phyloP scores from a whole-genome alignment of 2,113 vertebrate species.

The Miniopterus natalensis region DNA sequence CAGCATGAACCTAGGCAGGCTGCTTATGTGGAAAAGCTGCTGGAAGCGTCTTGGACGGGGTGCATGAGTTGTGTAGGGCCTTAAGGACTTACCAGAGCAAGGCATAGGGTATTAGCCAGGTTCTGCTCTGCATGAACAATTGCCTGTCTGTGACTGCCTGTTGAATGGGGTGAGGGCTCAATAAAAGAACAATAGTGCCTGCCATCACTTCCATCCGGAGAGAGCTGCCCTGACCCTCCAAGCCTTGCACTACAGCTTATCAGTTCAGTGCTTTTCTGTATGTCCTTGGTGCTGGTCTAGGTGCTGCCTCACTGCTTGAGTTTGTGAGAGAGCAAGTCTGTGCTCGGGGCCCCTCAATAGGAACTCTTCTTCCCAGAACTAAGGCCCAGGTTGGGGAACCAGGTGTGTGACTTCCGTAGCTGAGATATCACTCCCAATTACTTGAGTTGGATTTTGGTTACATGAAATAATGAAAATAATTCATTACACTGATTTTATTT shows the following conservation, averaged over 20 bases:
- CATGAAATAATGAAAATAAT: not conserved
- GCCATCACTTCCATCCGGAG: not conserved
- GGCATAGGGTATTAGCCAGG: not conserved
- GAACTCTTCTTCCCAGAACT: not conserved
- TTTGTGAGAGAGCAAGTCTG: not conserved
- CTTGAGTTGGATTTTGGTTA: not conserved
- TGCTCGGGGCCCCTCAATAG: not conserved
- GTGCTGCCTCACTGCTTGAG: not conserved
- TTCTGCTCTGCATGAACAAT: not conserved
- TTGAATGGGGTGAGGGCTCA: not conserved
- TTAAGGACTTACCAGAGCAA: not conserved
- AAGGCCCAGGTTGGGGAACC: not conserved
- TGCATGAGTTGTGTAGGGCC: not conserved
- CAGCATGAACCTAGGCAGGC: not conserved
- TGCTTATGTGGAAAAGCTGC: not conserved
- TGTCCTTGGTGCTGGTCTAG: not conserved
- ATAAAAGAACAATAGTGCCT: not conserved
- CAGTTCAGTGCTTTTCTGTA: not conserved
- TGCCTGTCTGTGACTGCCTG: not conserved
- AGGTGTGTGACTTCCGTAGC: not conserved
- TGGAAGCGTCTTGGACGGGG: not conserved
- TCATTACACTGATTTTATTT: not conserved
- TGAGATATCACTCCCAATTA: not conserved
- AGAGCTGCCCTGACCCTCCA: not conserved
- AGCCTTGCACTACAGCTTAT: not conserved